phyloP scores from a whole-genome alignment of 2,797 vertebrate genomes.

The Manis javanica region DNA sequence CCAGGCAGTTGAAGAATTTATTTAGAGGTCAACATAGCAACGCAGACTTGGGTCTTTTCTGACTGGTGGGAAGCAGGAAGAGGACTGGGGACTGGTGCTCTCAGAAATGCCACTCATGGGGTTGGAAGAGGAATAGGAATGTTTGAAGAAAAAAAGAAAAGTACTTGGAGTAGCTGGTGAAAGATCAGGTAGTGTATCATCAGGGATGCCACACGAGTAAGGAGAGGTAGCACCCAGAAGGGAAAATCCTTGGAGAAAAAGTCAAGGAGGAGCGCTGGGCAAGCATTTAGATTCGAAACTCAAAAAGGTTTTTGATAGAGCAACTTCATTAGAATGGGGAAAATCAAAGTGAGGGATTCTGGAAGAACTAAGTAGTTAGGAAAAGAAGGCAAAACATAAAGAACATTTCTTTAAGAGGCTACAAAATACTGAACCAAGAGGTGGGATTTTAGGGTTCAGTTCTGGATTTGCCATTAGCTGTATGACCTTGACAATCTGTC shows the following conservation, averaged over 20 bases:
- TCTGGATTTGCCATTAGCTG: slow-evolving; percentile 13
- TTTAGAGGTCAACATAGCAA: not conserved
- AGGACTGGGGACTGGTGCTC: not conserved
- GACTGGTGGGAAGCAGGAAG: not conserved
- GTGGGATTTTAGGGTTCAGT: not conserved
- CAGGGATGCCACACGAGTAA: no score
- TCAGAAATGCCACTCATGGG: not conserved
- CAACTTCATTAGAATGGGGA: not conserved
- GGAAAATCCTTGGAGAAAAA: not conserved
- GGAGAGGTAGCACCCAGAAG: not conserved
- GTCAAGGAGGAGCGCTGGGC: not conserved
- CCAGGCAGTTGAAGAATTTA: not conserved
- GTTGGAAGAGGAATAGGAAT: not conserved
- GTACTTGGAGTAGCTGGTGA: not conserved
- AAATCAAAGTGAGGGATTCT: not conserved
- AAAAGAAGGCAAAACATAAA: not conserved
- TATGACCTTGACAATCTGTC: slow-evolving; percentile 10
- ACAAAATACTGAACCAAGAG: not conserved
- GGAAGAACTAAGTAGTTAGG: not conserved
- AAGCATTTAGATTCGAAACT: not conserved
- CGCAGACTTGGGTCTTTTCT: not conserved
- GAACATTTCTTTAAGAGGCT: not conserved
- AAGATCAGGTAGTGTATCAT: not conserved
- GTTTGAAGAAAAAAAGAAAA: not conserved
- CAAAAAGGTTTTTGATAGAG: not conserved